Base-by-base conservation (phyloP, 2,888 invertebrate genomes). In the Alviniconcha strummeri region DNA sequence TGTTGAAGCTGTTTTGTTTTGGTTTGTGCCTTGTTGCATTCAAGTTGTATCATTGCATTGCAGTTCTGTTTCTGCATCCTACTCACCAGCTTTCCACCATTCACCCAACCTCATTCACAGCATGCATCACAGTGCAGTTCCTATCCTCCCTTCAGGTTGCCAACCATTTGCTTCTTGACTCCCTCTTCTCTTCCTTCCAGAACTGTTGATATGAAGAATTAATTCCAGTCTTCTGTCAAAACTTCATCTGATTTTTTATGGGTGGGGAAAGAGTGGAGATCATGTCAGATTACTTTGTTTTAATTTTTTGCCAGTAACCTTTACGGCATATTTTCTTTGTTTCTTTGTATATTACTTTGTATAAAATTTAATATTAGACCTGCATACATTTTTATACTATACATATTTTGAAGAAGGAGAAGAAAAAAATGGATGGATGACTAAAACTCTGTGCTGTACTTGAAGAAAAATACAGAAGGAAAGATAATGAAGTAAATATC, bases 121-220 rank as follows among this genome's bases (percentile, higher is more conserved):
- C 77, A 77, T 77, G 77, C 56, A n/a, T 77, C 77, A 77, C 77
- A 5, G 77, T 9, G 57, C 77, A 19, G 56, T 77, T 19, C n/a
- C 57, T 64, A 9, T 64, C 4, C 3, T 64, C 15, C 64, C 15
- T 64, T 15, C 15, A 9, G 4, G 9, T 13, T 64, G 64, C 64
- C 15, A 64, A 9, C 64, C 15, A 15, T 64, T 64, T 64, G 36
- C 36, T 36, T 36, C 36, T 36, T 3, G 36, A 36, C 36, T 36
- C 36, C 36, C 36, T 36, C 36, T 36, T 36, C 36, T 3, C 36
- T 36, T 36, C 36, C 36, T 36, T 36, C 36, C 36, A 36, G 36
- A 36, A 36, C 36, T 36, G 36, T 36, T 36, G 36, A 36, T 36
- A 0, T 36, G 36, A 36, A 36, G 36, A 36, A 36, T 36, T 36